phyloP scores from a whole-genome alignment of 2,797 vertebrate species.

The Argyrosomus regius region DNA sequence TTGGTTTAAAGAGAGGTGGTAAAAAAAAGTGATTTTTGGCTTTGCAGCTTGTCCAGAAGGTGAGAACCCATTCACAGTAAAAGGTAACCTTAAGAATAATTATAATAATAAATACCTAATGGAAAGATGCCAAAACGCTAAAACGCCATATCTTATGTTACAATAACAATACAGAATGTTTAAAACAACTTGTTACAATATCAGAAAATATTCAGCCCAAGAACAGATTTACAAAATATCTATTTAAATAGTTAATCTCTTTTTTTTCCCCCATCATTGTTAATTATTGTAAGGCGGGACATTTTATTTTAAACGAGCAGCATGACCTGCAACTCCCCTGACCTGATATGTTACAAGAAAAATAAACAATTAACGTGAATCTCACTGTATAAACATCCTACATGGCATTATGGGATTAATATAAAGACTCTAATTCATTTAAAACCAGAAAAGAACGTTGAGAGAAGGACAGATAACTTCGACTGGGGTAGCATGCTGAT shows the following conservation, averaged over 20 bases:
- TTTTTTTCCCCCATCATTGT: conserved; percentile 21
- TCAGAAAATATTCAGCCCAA: conserved; percentile 71
- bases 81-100: conserved; percentile 52
- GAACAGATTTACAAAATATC: conserved; percentile 75
- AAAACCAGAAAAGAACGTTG: conserved; percentile 36
- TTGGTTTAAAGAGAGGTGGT: conserved; percentile 17
- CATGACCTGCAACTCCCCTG: conserved; percentile 51
- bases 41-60: conserved; percentile 60
- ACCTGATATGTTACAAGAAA: conserved; percentile 73
- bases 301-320: conserved; percentile 54
- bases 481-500: conserved; percentile 68
- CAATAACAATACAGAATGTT: conserved; percentile 57
- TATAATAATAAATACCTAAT: conserved; percentile 69
- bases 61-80: conserved; percentile 72
- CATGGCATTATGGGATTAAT: conserved; percentile 32
- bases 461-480: conserved; percentile 16
- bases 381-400: conserved; percentile 43
- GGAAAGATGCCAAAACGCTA: conserved; percentile 54
- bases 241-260: conserved; percentile 72
- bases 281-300: conserved; percentile 56
- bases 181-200: conserved; percentile 67
- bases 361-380: conserved; percentile 56
- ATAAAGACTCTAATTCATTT: conserved; percentile 35
- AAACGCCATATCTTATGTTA: conserved; percentile 64
- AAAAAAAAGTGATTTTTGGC: conserved; percentile 57